Evolutionary conservation across 2,888 invertebrate species (phyloP), one percentile per base, ranked within the genome.

Genomic region (Chirona hameri): DNA sequence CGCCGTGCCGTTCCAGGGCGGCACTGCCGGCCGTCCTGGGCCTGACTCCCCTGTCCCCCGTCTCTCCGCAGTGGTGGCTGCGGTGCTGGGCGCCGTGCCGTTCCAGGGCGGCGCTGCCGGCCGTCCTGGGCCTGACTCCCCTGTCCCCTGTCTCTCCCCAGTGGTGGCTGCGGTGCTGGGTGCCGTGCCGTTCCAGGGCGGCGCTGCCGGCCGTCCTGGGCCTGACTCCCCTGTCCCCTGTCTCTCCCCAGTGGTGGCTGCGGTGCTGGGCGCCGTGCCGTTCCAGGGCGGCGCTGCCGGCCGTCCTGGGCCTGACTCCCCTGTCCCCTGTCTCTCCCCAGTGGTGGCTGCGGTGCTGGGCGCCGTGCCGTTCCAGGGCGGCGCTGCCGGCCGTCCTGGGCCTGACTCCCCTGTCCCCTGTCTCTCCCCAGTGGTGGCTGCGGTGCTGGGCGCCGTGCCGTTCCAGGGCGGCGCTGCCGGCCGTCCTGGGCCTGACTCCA

Each of bases 61-160:
- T 39, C 39, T 39, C 39, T 39, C 39, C 39, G 65, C 89, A 93
- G 96, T 94, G 81, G 89, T 98, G 86, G 99, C 98, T 0, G 95
- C 97, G 1, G 91, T 98, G 82, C 90, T 99, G 86, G 98, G 97
- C 2, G 99, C 98, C 1, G 94, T 99, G 9, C 99, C 99, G 21
- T 79, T 85, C 57, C 90, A 99, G 83, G 98, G 98, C 15, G 96
- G 98, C 1, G 98, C 88, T 93, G 97, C 91, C 7, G 39, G 98
- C 98, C 21, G 95, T 39, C 39, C 4, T 39, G 39, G 39, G 39
- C 7, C 39, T 39, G 2, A 39, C 39, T 39, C 39, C 7, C 39
- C 39, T 39, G 39, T 39, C 39, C 39, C 39, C 39, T 39, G 39
- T 39, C 39, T 39, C 39, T 39, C 39, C 7, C 39, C 39, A 93